Evolutionary conservation across 1,140 invertebrate genomes (phyloP).

Genomic region (Neomicropteryx cornuta): DNA sequence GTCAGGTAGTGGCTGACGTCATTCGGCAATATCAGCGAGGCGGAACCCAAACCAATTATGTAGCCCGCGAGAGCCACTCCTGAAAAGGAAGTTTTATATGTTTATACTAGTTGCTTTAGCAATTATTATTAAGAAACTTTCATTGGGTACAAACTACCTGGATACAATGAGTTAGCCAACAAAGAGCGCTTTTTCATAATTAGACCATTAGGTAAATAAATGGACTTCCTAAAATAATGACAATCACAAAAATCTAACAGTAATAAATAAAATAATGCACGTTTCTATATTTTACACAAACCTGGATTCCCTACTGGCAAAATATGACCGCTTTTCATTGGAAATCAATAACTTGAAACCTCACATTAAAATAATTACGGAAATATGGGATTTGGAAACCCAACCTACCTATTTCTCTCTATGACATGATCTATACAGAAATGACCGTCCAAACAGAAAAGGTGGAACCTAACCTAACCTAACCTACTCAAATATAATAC

Average conservation of each 20-base stretch:
- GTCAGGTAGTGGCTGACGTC: conserved; percentile 44
- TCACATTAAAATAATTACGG: no score
- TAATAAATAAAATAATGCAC: not conserved
- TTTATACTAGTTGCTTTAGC: not conserved
- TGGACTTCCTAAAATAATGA: not conserved
- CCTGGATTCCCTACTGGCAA: no score
- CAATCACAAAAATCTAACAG: not conserved
- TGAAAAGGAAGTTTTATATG: conserved; percentile 17
- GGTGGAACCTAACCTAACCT: no score
- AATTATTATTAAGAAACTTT: conserved; percentile 6
- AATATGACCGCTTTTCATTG: no score
- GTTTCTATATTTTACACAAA: no score
- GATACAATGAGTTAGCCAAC: not conserved
- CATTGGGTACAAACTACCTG: no score
- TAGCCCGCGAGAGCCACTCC: conserved; percentile 41
- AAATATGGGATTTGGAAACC: no score
- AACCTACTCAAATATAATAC: no score
- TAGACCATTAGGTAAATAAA: not conserved
- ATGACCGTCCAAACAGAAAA: no score
- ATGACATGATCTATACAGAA: no score
- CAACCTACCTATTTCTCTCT: no score
- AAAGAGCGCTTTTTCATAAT: not conserved
- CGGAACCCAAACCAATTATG: conserved; percentile 39
- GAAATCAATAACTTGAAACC: no score
- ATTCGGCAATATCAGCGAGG: conserved; percentile 39